Evolutionary conservation across 2,113 vertebrate genomes (phyloP).

Genomic region (Fregetta grallaria): DNA sequence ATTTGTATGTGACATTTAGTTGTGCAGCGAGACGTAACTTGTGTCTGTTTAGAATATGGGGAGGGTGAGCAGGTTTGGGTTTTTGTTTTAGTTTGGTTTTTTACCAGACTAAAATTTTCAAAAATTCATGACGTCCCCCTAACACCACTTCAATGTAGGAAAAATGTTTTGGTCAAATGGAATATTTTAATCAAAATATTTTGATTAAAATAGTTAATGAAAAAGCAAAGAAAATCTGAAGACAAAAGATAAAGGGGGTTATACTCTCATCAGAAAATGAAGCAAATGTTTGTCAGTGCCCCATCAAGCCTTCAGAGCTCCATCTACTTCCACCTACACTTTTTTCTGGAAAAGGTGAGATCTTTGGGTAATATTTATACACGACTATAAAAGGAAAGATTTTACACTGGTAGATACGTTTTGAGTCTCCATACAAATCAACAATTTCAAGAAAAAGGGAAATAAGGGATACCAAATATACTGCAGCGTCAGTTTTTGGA

Average conservation of each 20-base stretch:
- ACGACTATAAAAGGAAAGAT: background rate
- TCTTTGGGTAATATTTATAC: background rate
- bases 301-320: background rate
- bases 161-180: background rate
- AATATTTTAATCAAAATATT: background rate
- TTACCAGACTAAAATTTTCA: background rate
- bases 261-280: background rate
- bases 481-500: background rate
- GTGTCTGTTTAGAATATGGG: background rate
- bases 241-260: background rate
- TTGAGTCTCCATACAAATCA: background rate
- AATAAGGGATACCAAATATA: background rate
- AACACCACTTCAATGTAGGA: background rate
- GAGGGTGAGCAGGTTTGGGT: background rate
- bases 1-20: background rate
- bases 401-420: background rate
- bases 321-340: background rate
- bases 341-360: background rate
- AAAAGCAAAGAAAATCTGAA: background rate
- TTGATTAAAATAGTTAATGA: background rate
- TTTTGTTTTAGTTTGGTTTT: background rate
- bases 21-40: background rate
- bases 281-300: background rate
- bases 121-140: accelerated
- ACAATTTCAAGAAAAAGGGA: background rate